Evolutionary conservation across 2,797 vertebrate genomes (phyloP), one percentile per base, ranked within the genome.

Genomic region (Enteromius radiatus): DNA sequence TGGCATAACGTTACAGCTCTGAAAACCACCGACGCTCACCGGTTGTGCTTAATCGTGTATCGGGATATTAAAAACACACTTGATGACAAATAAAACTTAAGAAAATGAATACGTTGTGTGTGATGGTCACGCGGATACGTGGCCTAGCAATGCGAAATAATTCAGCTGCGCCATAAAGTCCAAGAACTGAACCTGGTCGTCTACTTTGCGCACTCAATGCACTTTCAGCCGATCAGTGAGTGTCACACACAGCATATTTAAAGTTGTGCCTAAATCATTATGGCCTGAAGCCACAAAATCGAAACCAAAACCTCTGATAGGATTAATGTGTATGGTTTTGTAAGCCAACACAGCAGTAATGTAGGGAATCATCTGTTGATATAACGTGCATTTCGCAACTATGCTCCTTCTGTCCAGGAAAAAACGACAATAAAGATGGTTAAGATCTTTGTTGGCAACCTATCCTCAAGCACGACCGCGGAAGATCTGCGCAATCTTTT

Each of bases 361-460:
- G 74, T 76, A 59, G 47, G 6, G 23, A 71, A 54, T 59, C 83
- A 36, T 88, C 80, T 78, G 74, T 76, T 82, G 73, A 59, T 45
- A 54, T 88, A 85, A 85, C 70, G 74, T 86, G 68, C 59, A 85
- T 86, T 43, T 85, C 81, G 78, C 68, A 73, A 85, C 81, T 88
- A 86, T 86, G 81, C 87, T 86, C 80, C 86, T 81, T 84, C 70
- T 88, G 84, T 86, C 79, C 69, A 88, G 86, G 86, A 75, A 75
- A 52, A 84, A 78, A 84, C 84, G 76, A 61, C 71, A 64, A 74
- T 88, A 91, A 92, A 86, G 89, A 98, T 97, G 97, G 97, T 97
- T 93, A 98, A 98, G 89, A 93, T 99, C 54, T 99, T 98, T 88
- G 95, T 99, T 7, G 97, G 97, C 76, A 98, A 98, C 89, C 94